A percentile compares a stretch with the other conserved stretches of the same genome.
These are phyloP conservation scores for Tonatia bakeri DNA, from an alignment of 2,113 vertebrate species.

Conservation along the genomic window DNA sequence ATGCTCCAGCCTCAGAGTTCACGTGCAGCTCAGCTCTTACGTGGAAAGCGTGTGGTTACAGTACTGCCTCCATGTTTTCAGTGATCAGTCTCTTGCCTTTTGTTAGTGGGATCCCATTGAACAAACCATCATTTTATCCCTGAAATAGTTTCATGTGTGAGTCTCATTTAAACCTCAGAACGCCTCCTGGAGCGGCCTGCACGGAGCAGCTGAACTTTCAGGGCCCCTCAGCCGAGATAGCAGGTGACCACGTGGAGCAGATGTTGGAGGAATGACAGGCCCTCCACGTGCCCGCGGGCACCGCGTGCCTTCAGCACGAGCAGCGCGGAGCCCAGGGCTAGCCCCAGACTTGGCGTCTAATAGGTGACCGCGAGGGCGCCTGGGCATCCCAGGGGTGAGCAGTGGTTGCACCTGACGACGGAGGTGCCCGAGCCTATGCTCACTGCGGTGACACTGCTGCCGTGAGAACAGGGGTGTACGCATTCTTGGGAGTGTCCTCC, in stretches of 20 bases:
- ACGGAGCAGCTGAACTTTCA: rapidly evolving
- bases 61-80: rapidly evolving
- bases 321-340: no score
- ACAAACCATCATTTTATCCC: not conserved
- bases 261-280: no score
- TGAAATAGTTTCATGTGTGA: rapidly evolving
- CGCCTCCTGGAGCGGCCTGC: rapidly evolving
- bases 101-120: not conserved
- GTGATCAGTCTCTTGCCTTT: rapidly evolving
- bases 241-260: rapidly evolving
- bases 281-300: no score
- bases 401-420: no score
- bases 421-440: no score
- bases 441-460: no score
- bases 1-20: rapidly evolving
- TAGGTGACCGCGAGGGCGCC: no score
- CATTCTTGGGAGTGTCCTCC: no score
- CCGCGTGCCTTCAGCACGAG: rapidly evolving
- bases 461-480: no score
- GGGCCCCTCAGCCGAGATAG: rapidly evolving
- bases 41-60: rapidly evolving
- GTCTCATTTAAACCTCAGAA: rapidly evolving
- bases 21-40: rapidly evolving
- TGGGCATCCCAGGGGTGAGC: not conserved
- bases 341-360: rapidly evolving